Evolutionary conservation across 2,797 vertebrate species (phyloP).

Genomic region (Acanthis flammea): DNA sequence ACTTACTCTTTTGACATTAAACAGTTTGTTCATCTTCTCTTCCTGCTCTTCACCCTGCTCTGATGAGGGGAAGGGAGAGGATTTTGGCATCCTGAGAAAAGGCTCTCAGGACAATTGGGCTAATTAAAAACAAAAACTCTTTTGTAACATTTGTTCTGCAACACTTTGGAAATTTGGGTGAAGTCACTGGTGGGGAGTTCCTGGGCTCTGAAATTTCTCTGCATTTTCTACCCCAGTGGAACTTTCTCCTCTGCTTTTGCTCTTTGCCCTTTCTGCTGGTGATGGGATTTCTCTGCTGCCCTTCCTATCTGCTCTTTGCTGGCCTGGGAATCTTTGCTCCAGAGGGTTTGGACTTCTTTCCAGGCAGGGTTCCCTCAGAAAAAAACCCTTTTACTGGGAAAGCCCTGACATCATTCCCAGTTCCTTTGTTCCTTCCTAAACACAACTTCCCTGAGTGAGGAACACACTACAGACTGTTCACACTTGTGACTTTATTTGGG

Average conservation of each 20-base stretch:
- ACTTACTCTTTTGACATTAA: neutral
- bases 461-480: neutral
- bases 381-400: neutral
- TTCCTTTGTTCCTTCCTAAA: neutral
- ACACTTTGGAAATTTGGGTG: neutral
- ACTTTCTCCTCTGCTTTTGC: neutral
- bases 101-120: neutral
- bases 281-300: neutral
- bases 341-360: neutral
- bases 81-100: neutral
- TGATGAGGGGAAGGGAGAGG: neutral
- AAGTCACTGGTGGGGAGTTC: neutral
- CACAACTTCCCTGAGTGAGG: neutral
- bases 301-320: neutral
- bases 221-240: neutral
- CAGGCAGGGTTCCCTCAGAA: neutral
- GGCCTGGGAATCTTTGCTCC: neutral
- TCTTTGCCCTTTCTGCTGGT: neutral
- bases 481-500: accelerated
- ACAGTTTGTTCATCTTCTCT: neutral
- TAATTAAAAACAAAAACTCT: neutral
- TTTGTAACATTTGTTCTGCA: neutral
- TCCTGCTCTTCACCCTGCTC: neutral
- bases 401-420: accelerated
- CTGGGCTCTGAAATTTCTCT: neutral